A percentile compares a stretch with the other conserved stretches of the same genome.
Conservation (phyloP, 1,140 invertebrate genomes). For the Monomorium pharaonis region DNA sequence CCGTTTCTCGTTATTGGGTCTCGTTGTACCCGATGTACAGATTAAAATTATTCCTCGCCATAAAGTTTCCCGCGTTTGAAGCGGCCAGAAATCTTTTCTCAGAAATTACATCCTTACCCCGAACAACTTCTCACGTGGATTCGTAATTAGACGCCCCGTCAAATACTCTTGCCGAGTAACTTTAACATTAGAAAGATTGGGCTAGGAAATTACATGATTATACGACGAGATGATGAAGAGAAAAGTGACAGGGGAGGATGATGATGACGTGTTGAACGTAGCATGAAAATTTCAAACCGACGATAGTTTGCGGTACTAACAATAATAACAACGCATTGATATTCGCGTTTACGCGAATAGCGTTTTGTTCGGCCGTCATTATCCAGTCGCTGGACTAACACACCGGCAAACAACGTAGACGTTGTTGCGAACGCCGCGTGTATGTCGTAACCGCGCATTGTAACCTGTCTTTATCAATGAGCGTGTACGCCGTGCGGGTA, state of each 20-base stretch:
- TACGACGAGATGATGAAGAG: not conserved
- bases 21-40: not conserved
- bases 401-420: not conserved
- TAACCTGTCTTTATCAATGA: conserved; percentile 52
- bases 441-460: conserved; percentile 47
- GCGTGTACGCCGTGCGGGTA: conserved; percentile 21
- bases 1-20: not conserved
- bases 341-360: conserved; percentile 17
- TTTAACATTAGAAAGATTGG: not conserved
- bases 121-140: not conserved
- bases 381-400: conserved; percentile 15
- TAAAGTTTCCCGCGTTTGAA: not conserved
- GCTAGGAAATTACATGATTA: not conserved
- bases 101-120: not conserved
- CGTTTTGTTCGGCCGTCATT: conserved; percentile 17
- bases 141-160: not conserved
- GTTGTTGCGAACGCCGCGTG: conserved; percentile 18
- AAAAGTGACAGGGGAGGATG: not conserved
- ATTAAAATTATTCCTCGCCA: conserved; percentile 1
- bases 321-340: conserved; percentile 8
- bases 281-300: not conserved
- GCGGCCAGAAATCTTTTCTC: not conserved
- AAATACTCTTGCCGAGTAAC: not conserved
- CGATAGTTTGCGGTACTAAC: not conserved
- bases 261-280: not conserved